phyloP scores from a whole-genome alignment of 2,888 invertebrate species.

The Eupithecia vulgata region DNA sequence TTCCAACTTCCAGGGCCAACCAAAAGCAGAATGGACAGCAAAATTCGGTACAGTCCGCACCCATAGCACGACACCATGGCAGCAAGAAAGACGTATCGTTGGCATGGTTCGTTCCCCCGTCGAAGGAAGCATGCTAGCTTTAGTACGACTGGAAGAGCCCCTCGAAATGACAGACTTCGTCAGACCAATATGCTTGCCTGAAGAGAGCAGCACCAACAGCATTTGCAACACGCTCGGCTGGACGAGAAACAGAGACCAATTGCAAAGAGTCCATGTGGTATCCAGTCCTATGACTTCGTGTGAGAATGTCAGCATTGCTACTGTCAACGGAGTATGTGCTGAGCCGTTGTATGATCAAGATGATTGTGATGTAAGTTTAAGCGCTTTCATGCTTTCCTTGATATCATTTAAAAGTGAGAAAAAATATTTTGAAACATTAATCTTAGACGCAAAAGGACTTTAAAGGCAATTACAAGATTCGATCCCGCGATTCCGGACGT shows the following conservation, averaged over 20 bases:
- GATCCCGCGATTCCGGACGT: too few relatives aligned
- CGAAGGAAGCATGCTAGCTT: slow-evolving; percentile 93
- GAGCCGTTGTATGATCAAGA: slow-evolving; percentile 91
- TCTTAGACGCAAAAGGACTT: not conserved
- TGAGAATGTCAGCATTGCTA: slow-evolving; percentile 93
- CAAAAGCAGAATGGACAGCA: slow-evolving; percentile 94
- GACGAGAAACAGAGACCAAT: slow-evolving; percentile 92
- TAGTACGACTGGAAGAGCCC: slow-evolving; percentile 91
- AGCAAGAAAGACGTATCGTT: slow-evolving; percentile 91
- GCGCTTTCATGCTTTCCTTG: not conserved
- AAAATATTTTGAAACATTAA: not conserved
- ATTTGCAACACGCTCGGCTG: slow-evolving; percentile 94
- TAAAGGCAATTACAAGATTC: too few relatives aligned
- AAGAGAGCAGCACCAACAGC: slow-evolving; percentile 68
- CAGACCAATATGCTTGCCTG: slow-evolving; percentile 91
- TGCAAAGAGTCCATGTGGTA: slow-evolving; percentile 91
- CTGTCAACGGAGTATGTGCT: slow-evolving; percentile 92
- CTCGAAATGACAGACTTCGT: slow-evolving; percentile 92
- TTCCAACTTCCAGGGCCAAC: slow-evolving; percentile 85
- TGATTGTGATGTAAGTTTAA: slow-evolving; percentile 90
- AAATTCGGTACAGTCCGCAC: slow-evolving; percentile 90
- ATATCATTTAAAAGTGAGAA: not conserved
- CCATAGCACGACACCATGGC: slow-evolving; percentile 93
- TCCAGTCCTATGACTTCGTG: slow-evolving; percentile 91
- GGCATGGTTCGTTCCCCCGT: slow-evolving; percentile 95